Base-by-base conservation (phyloP, 2,797 vertebrate species). In the Aplochiton taeniatus region DNA sequence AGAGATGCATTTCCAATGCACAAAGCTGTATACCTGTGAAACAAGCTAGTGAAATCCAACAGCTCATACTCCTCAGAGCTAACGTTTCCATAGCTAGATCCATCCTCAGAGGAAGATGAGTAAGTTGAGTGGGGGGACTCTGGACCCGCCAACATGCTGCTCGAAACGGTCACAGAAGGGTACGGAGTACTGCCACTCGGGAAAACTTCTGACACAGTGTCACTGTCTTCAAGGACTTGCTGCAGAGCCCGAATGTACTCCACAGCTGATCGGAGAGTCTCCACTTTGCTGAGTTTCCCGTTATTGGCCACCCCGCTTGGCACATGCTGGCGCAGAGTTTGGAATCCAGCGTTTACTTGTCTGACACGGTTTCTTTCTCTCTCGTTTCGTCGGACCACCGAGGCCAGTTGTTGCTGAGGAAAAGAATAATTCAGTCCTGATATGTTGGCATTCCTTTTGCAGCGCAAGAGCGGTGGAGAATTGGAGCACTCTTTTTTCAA, bases 251-350 rank as follows among this genome's bases (percentile, higher is more conserved):
- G 89, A 81, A 95, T 95, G 77, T 95, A 95, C 80, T 94, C 91
- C 62, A 93, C 93, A 2, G 94, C 94, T 0, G 94, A 94, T 67
- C 94, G 91, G 51, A 95, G 88, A 0, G 94, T 95, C 87, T 95
- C 94, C 86, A 94, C 94, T 57, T 95, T 95, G 83, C 94, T 95
- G 89, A 95, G 91, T 89, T 93, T 94, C 87, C 92, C 94, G 87
- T 86, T 54, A 18, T 20, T 93, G 52, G 92, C 89, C 42, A 91
- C 90, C 48, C 87, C 89, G 81, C 88, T 89, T 0, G 94, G 94
- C 71, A 95, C 94, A 73, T 94, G 94, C 79, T 94, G 89, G 46
- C 94, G 90, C 45, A 95, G 87, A 1, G 92, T 90, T 85, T 93
- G 93, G 86, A 95, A 95, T 70, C 94, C 94, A 88, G 94, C 69